Base-by-base conservation (phyloP, 2,888 invertebrate species). In the Drosophila birchii region DNA sequence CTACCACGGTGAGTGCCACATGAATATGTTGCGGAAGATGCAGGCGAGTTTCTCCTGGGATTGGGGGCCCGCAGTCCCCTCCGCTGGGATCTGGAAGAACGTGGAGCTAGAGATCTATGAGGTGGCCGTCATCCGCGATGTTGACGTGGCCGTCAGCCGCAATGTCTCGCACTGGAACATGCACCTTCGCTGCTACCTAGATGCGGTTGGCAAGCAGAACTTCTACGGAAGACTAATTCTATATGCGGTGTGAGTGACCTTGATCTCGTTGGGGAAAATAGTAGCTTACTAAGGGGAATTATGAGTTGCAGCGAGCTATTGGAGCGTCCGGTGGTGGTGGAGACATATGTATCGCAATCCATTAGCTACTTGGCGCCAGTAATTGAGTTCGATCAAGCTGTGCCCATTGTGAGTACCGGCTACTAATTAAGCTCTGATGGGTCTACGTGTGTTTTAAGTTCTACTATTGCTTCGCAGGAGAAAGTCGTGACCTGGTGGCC, bases 41-140 rank as follows among this genome's bases (percentile, higher is more conserved):
- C 98, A 98, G 93, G 96, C 98, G 0, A 97, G 98, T 1, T 99
- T 98, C 91, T 94, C 96, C 38, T 99, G 99, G 99, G 99, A 99
- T 92, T 99, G 99, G 99, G 99, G 99, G 8, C 97, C 98, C 5
- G 97, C 98, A 0, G 97, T 98, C 78, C 98, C 99, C 0, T 97
- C 98, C 2, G 94, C 96, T 85, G 99, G 99, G 53, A 95, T 99
- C 63, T 99, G 98, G 92, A 96, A 95, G 93, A 92, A 94, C 26
- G 95, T 95, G 1, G 93, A 93, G 68, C 91, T 97, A 51, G 95
- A 96, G 91, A 94, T 94, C 44, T 95, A 94, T 88, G 94, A 96
- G 85, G 93, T 93, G 8, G 94, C 95, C 0, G 91, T 95, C 4
- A 94, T 97, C 60, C 93, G 95, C 78, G 94, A 96, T 76, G 92